Conservation (phyloP, 2,113 vertebrate species). For the Dasyornis broadbenti region DNA sequence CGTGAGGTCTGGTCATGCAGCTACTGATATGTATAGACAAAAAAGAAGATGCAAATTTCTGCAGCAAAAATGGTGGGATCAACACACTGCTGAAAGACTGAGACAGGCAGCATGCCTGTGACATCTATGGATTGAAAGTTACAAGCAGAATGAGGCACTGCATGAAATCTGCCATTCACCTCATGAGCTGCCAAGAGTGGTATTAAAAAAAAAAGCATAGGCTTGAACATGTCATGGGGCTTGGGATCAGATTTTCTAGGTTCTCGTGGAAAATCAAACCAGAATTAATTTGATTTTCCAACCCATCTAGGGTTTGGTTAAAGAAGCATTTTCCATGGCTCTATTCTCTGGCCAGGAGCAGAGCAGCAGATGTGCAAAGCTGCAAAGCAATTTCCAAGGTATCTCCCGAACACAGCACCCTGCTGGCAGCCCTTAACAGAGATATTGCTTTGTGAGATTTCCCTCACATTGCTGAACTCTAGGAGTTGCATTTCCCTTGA, state of each 20-base stretch:
- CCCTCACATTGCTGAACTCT: neutral
- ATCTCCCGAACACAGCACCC: neutral
- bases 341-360: constrained; percentile 11
- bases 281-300: constrained; percentile 43
- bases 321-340: constrained; percentile 8
- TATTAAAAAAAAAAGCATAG: constrained; percentile 2
- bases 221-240: neutral
- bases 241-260: constrained; percentile 40
- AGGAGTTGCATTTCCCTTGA: neutral
- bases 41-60: neutral
- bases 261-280: constrained; percentile 34
- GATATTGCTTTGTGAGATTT: neutral
- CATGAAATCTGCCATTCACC: constrained; percentile 11
- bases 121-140: neutral
- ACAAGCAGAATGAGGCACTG: neutral
- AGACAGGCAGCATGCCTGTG: neutral
- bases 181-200: neutral
- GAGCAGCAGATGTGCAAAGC: constrained; percentile 15
- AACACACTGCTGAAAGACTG: neutral
- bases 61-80: neutral
- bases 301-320: constrained; percentile 25
- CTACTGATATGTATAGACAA: neutral
- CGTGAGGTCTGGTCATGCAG: neutral
- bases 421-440: neutral
- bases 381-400: neutral